Conservation (phyloP, 2,888 invertebrate species). For the Nomada fabriciana region DNA sequence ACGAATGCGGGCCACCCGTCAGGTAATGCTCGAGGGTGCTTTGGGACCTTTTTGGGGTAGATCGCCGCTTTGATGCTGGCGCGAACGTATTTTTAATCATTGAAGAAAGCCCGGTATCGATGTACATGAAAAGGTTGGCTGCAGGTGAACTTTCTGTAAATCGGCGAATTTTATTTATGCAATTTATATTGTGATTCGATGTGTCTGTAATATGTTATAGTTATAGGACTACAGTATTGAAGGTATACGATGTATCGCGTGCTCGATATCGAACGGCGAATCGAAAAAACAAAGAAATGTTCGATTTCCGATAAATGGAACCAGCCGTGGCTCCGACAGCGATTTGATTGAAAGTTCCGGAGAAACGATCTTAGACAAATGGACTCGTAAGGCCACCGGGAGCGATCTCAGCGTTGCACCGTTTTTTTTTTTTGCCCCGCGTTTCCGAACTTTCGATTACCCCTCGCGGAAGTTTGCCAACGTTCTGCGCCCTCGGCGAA, state of each 20-base stretch:
- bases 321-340: neutral
- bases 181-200: too few relatives aligned
- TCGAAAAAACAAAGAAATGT: constrained; percentile 3
- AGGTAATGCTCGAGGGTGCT: constrained; percentile 32
- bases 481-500: neutral
- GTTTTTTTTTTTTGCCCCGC: constrained; percentile 13
- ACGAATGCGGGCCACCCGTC: constrained; percentile 36
- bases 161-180: too few relatives aligned
- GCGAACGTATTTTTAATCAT: neutral
- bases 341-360: constrained; percentile 45
- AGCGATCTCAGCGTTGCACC: constrained; percentile 19
- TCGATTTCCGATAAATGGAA: constrained; percentile 23
- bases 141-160: too few relatives aligned
- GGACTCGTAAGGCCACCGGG: constrained; percentile 41
- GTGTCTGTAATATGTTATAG: too few relatives aligned
- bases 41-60: neutral
- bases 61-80: constrained; percentile 5
- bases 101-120: neutral
- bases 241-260: too few relatives aligned
- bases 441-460: constrained; percentile 39
- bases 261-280: neutral
- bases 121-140: too few relatives aligned
- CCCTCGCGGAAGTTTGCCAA: constrained; percentile 31
- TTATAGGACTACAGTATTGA: too few relatives aligned
- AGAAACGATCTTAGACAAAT: constrained; percentile 33